Evolutionary conservation across 2,113 vertebrate species (phyloP).

Genomic region (Melospiza melodia): DNA sequence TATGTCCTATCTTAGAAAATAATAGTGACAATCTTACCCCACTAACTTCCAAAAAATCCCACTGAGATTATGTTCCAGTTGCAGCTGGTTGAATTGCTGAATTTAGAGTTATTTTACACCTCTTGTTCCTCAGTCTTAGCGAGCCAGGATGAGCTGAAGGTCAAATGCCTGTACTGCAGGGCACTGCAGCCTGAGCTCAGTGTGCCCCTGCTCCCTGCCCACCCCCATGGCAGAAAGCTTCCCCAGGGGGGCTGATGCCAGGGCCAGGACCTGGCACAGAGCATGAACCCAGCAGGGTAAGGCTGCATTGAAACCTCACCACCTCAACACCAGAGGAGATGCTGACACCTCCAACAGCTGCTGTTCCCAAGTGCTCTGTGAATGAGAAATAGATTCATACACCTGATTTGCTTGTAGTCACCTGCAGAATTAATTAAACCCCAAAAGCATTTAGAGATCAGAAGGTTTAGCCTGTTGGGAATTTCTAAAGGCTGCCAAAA

Average conservation of each 20-base stretch:
- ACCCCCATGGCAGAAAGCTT: neutral
- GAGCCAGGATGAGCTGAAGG: neutral
- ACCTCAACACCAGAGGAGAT: neutral
- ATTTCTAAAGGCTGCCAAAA: neutral
- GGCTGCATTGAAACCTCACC: neutral
- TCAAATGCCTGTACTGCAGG: neutral
- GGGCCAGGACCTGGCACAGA: neutral
- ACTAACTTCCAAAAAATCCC: neutral
- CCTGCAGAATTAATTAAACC: constrained; percentile 13
- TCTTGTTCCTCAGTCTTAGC: neutral
- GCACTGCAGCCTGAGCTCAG: neutral
- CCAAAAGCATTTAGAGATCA: neutral
- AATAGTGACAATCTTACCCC: neutral
- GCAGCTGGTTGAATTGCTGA: neutral
- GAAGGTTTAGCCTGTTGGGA: neutral
- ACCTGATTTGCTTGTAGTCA: neutral
- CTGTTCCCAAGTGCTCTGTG: neutral
- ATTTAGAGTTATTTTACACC: neutral
- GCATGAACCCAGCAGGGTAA: neutral
- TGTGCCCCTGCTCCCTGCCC: neutral
- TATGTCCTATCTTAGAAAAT: neutral
- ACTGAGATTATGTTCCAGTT: neutral
- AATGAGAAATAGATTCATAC: neutral
- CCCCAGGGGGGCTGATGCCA: neutral
- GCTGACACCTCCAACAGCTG: neutral